Conservation (phyloP, 2,797 vertebrate species). For the Todus mexicanus region DNA sequence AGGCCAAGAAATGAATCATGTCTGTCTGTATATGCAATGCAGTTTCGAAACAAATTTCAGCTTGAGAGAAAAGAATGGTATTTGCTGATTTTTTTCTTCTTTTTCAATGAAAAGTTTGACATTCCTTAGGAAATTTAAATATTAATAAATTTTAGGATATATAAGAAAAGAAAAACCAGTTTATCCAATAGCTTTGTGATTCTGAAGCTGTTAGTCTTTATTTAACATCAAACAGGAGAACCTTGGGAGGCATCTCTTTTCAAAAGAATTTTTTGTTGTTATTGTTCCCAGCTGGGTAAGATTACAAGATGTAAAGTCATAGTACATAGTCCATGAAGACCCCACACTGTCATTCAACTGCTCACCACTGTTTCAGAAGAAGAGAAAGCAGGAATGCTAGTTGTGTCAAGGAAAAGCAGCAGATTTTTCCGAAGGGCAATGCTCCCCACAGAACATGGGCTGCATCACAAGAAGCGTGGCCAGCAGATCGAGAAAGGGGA, state of each 20-base stretch:
- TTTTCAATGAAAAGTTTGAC: neutral
- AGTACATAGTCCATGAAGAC: neutral
- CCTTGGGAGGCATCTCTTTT: neutral
- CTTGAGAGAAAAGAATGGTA: neutral
- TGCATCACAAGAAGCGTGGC: too few species aligned
- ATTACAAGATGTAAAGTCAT: neutral
- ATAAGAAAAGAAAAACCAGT: neutral
- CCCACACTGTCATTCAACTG: neutral
- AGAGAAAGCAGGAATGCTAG: neutral
- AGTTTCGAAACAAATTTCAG: neutral
- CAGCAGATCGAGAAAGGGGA: too few species aligned
- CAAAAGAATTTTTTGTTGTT: neutral
- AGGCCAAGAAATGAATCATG: neutral
- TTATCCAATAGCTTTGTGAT: neutral
- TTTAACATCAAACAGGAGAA: neutral
- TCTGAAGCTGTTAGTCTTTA: neutral
- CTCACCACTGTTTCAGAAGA: neutral
- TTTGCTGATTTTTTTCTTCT: neutral
- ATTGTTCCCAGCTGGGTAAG: neutral
- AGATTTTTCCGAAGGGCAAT: neutral
- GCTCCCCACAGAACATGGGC: neutral
- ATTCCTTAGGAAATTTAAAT: neutral
- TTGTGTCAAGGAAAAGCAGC: neutral
- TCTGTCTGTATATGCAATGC: neutral
- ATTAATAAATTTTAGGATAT: neutral